These are phyloP conservation scores for Acrocyrtus sp. DNA, from an alignment of 2,888 invertebrate genomes.

Conservation along the genomic window DNA sequence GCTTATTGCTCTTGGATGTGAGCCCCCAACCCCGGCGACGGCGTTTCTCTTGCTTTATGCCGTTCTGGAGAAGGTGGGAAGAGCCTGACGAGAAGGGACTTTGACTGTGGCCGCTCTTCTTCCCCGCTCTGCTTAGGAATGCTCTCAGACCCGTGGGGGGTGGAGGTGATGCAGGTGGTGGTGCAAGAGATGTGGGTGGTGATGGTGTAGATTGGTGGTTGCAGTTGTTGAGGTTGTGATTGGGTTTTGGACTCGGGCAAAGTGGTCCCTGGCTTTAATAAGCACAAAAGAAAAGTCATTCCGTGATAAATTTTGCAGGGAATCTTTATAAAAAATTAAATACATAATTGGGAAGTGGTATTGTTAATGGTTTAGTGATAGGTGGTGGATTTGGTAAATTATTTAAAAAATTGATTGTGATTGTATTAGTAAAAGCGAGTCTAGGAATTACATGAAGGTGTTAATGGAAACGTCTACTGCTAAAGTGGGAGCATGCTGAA, in stretches of 20 bases:
- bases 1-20: slow-evolving; percentile 6
- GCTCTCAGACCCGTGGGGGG: slow-evolving; percentile 49
- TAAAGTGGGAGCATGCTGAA: no score
- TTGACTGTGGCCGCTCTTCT: slow-evolving; percentile 24
- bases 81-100: slow-evolving; percentile 11
- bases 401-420: no score
- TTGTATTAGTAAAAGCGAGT: no score
- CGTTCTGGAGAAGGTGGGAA: slow-evolving; percentile 25
- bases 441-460: no score
- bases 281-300: no score
- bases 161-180: slow-evolving; percentile 37
- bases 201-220: slow-evolving; percentile 30
- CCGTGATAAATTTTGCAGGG: no score
- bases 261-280: slow-evolving; percentile 59
- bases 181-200: slow-evolving; percentile 32
- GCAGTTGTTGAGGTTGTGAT: no score
- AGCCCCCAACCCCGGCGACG: slow-evolving; percentile 23
- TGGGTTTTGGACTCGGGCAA: slow-evolving; percentile 33
- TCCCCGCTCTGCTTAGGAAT: slow-evolving; percentile 49
- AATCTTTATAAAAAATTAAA: no score
- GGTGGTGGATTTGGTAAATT: no score
- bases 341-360: no score
- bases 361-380: no score
- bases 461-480: no score
- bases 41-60: slow-evolving; percentile 11